Evolutionary conservation across 2,113 vertebrate genomes (phyloP), one percentile per base, ranked within the genome.

Genomic region (Leucopsar rothschildi): DNA sequence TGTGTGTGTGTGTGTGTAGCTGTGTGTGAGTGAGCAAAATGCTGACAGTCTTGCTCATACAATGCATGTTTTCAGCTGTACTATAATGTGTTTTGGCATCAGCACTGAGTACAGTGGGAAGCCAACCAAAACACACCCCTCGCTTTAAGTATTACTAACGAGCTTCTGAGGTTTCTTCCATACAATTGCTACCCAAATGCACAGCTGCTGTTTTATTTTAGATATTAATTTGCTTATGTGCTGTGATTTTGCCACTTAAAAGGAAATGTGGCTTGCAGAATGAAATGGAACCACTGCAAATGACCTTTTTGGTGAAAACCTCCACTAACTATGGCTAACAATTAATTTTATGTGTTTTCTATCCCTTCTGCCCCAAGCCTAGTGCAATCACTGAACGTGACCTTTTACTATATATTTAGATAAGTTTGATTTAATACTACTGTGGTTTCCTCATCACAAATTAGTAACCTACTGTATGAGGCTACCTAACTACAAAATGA

Each of bases 161-260:
- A 88, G 93, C 84, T 93, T 80, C 89, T 93, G 79, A 88, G 96
- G 42, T 92, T 88, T 92, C 89, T 95, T 97, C 92, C 75, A 82
- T 90, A 78, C 37, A 37, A 89, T 97, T 94, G 81, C 71, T 92
- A 92, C 81, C 72, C 86, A 95, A 96, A 88, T 65, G 80, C 82
- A 92, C 88, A 97, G 93, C 94, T 97, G 70, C 79, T 95, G 63
- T 57, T 93, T 97, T 95, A 91, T 93, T 96, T 95, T 77, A 90
- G 80, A 50, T 92, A 93, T 72, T 81, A 82, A 96, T 97, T 97
- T 96, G 90, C 83, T 95, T 92, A 45, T 29, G 72, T 72, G 89
- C 92, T 82, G 65, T 97, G 72, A 89, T 90, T 96, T 95, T 95
- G 31, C 92, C 71, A 95, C 95, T 96, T 96, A 70, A 95, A 95